Percentiles rank a stretch among this genome's conserved stretches.
phyloP scores from a whole-genome alignment of 2,888 invertebrate genomes.

The Epinotia bilunana region DNA sequence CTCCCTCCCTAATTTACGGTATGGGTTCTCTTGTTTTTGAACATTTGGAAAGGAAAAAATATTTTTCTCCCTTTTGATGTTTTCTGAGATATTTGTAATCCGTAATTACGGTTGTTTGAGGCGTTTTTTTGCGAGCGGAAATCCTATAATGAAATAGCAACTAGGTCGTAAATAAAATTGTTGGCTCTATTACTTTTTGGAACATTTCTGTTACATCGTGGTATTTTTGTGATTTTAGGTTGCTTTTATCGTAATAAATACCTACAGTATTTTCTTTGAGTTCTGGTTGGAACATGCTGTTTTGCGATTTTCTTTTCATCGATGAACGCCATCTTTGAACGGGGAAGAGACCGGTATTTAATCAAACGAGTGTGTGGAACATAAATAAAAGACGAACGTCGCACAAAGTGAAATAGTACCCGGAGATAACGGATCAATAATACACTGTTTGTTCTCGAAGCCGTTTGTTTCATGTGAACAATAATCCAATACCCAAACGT shows the following conservation, averaged over 20 bases:
- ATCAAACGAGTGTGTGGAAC: conserved; percentile 22
- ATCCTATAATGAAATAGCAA: conserved; percentile 29
- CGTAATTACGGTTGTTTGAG: conserved; percentile 35
- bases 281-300: background rate
- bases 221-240: background rate
- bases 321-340: conserved; percentile 5
- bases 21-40: conserved; percentile 32
- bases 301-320: background rate
- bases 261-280: background rate
- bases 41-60: conserved; percentile 33
- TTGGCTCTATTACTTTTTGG: conserved; percentile 8
- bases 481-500: background rate
- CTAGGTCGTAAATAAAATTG: conserved; percentile 32
- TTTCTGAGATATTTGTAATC: conserved; percentile 33
- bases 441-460: conserved; percentile 9
- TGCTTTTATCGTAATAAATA: background rate
- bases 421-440: conserved; percentile 23
- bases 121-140: background rate
- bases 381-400: conserved; percentile 20
- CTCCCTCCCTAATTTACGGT: conserved; percentile 26
- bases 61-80: conserved; percentile 31
- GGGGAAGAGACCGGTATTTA: background rate
- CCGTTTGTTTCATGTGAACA: conserved; percentile 11
- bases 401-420: conserved; percentile 22
- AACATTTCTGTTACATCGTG: background rate